Conservation (phyloP, 2,888 invertebrate species). For the Aproaerema taeniolella region DNA sequence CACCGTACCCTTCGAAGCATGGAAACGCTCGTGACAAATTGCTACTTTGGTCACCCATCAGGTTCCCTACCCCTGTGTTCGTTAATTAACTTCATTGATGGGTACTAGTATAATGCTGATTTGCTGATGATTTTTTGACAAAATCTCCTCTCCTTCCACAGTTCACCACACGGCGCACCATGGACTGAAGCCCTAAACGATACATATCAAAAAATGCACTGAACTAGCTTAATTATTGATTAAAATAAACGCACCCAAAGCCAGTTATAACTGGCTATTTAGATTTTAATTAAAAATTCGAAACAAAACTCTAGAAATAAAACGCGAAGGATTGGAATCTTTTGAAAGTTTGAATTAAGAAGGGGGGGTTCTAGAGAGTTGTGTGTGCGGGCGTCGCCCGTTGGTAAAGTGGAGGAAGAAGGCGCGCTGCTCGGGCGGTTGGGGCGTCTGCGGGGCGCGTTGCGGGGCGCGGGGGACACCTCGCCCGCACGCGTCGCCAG, state of each 20-base stretch:
- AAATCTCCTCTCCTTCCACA: too few relatives aligned
- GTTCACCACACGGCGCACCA: constrained; percentile 52
- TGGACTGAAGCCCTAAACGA: constrained; percentile 41
- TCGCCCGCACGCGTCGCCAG: constrained; percentile 84
- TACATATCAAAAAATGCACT: constrained; percentile 73
- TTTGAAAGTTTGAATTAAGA: not conserved
- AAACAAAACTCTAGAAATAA: not conserved
- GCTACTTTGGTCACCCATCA: too few relatives aligned
- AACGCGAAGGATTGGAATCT: not conserved
- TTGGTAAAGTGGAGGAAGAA: constrained; percentile 60
- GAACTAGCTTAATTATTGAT: constrained; percentile 32
- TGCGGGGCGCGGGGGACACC: constrained; percentile 83
- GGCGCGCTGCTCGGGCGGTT: constrained; percentile 70
- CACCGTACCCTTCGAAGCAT: too few relatives aligned
- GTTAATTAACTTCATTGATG: too few relatives aligned
- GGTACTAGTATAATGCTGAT: too few relatives aligned
- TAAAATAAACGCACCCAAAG: constrained; percentile 5
- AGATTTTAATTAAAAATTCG: not conserved
- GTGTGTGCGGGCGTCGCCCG: constrained; percentile 8
- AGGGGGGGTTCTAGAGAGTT: not conserved
- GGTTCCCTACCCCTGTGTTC: too few relatives aligned
- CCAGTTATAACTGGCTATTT: constrained; percentile 2
- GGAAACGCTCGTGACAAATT: too few relatives aligned
- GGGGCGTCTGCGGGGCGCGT: constrained; percentile 81
- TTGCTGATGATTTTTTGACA: too few relatives aligned